phyloP scores from a whole-genome alignment of 2,888 invertebrate species.

The Taenaris catops region DNA sequence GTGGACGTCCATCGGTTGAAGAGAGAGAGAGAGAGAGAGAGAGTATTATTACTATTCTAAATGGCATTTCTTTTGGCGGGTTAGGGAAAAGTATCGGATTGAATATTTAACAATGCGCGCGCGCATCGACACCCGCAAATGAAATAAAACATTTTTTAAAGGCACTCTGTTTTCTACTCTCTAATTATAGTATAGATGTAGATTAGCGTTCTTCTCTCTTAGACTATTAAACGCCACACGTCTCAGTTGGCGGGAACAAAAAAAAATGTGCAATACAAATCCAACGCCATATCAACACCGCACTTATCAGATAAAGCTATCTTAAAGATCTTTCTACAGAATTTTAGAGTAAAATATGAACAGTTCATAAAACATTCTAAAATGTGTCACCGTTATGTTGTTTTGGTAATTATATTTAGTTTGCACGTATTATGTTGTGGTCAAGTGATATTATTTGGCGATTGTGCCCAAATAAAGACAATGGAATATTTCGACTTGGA shows the following conservation, averaged over 20 bases:
- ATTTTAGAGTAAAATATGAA: not conserved
- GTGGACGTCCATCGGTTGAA: too few relatives aligned
- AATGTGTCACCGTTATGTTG: slow-evolving; percentile 30
- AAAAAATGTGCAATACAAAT: slow-evolving; percentile 2
- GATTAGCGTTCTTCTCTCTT: not conserved
- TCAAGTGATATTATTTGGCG: slow-evolving; percentile 57
- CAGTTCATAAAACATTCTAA: slow-evolving; percentile 12
- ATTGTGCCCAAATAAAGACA: slow-evolving; percentile 46
- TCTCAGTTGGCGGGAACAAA: too few relatives aligned
- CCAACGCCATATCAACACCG: slow-evolving; percentile 3
- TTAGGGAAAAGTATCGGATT: too few relatives aligned
- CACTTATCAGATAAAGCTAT: slow-evolving; percentile 9
- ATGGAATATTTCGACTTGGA: slow-evolving; percentile 58
- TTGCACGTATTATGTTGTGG: slow-evolving; percentile 27
- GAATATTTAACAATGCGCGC: too few relatives aligned
- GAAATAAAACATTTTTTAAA: too few relatives aligned
- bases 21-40: too few relatives aligned
- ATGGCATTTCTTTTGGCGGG: too few relatives aligned
- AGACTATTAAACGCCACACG: not conserved
- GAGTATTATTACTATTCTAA: too few relatives aligned
- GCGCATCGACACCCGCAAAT: too few relatives aligned
- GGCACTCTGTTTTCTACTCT: too few relatives aligned
- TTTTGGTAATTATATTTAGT: slow-evolving; percentile 26
- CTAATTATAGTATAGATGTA: too few relatives aligned
- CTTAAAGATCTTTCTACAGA: not conserved